These are phyloP conservation scores for Microhierax caerulescens DNA, from an alignment of 2,797 vertebrate species.

Conservation along the genomic window DNA sequence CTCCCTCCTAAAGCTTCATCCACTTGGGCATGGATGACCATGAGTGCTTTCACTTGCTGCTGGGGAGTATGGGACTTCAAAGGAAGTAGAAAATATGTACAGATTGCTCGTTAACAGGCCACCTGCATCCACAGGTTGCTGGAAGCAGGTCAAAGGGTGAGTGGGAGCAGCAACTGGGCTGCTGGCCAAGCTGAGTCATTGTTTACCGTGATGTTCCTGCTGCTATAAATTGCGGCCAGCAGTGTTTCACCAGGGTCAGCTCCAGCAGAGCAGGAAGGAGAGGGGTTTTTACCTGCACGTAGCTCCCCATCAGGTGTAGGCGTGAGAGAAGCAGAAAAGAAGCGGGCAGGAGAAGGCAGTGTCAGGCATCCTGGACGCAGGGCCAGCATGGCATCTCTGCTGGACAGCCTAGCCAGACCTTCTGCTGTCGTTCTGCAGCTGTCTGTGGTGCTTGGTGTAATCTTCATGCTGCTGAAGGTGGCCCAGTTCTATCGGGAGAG, in stretches of 20 bases:
- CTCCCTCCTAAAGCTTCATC: not conserved
- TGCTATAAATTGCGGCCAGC: not conserved
- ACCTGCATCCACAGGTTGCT: not conserved
- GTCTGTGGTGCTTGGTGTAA: not conserved
- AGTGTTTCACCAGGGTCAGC: not conserved
- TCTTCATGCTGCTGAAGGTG: constrained; percentile 55
- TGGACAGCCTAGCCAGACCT: not conserved
- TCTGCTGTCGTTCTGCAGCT: not conserved
- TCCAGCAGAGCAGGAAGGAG: not conserved
- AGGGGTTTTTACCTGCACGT: not conserved
- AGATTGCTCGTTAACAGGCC: not conserved
- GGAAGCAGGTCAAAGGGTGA: not conserved
- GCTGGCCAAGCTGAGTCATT: not conserved
- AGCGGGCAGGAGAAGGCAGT: not conserved
- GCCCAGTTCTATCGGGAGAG: constrained; percentile 23
- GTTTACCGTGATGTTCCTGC: not conserved
- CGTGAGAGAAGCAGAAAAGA: not conserved
- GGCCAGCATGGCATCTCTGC: not conserved
- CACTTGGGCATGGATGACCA: not conserved
- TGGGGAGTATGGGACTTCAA: not conserved
- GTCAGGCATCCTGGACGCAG: fast-evolving
- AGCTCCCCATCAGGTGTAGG: not conserved
- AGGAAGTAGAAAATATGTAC: too few relatives aligned
- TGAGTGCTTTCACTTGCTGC: fast-evolving
- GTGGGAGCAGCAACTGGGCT: fast-evolving